Evolutionary conservation across 2,888 invertebrate species (phyloP).

Genomic region (Hemaris fuciformis): DNA sequence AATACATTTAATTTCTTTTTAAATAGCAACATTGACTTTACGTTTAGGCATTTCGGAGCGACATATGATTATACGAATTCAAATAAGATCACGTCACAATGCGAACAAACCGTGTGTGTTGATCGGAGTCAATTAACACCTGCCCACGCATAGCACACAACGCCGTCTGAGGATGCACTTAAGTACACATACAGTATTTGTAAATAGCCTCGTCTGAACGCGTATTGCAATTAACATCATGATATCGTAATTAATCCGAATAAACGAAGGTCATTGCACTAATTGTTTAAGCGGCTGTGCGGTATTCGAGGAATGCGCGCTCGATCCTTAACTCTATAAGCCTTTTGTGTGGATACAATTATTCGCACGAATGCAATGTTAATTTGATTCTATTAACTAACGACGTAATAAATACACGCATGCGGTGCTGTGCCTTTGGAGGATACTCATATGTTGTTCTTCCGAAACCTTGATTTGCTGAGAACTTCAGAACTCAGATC

Average conservation of each 20-base stretch:
- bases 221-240: slow-evolving; percentile 3
- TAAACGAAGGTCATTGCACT: slow-evolving; percentile 48
- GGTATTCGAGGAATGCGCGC: slow-evolving; percentile 61
- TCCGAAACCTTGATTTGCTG: no score
- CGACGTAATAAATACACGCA: not conserved
- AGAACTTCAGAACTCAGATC: not conserved
- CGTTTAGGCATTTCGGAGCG: not conserved
- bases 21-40: not conserved
- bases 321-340: slow-evolving; percentile 44
- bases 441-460: not conserved
- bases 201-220: slow-evolving; percentile 1
- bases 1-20: not conserved
- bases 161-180: slow-evolving; percentile 24
- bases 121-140: not conserved
- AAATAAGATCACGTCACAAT: not conserved
- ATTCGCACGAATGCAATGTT: slow-evolving; percentile 51
- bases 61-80: not conserved
- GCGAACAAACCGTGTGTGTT: not conserved
- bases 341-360: slow-evolving; percentile 51
- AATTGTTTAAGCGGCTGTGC: slow-evolving; percentile 47
- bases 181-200: slow-evolving; percentile 5
- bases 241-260: slow-evolving; percentile 26
- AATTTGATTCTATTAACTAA: not conserved
- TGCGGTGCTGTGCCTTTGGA: not conserved
- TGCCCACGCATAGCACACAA: not conserved